These are phyloP conservation scores for Sipha maydis DNA, from an alignment of 2,888 invertebrate species.

Conservation along the genomic window DNA sequence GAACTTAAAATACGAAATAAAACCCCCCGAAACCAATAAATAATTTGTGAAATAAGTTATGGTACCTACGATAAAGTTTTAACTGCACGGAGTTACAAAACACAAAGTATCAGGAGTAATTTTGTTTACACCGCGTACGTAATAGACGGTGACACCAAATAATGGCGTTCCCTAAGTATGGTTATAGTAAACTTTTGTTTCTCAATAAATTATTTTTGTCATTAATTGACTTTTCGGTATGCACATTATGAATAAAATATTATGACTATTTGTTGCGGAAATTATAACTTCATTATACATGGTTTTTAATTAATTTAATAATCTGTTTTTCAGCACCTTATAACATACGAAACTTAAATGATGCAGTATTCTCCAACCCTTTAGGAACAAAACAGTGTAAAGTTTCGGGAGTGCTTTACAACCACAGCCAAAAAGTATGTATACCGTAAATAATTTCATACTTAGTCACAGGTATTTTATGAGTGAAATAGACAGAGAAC, in stretches of 20 bases:
- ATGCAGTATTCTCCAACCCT: constrained; percentile 45
- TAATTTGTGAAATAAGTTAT: not conserved
- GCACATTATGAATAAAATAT: not conserved
- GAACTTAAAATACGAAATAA: not conserved
- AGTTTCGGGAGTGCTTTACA: constrained; percentile 54
- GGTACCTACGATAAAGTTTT: not conserved
- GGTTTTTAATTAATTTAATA: not conserved
- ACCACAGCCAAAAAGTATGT: constrained; percentile 51
- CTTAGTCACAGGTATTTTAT: too few species aligned
- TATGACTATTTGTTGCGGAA: not conserved
- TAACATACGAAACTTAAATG: constrained; percentile 41
- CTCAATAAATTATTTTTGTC: not conserved
- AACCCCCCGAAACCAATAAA: not conserved
- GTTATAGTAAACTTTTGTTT: constrained; percentile 9
- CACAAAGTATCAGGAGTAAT: not conserved
- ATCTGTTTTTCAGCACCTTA: constrained; percentile 43
- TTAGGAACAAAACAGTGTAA: constrained; percentile 55
- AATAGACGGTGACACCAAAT: constrained; percentile 15
- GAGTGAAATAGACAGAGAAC: too few species aligned
- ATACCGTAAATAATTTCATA: not conserved
- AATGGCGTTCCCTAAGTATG: not conserved
- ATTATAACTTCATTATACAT: not conserved
- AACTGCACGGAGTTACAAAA: not conserved
- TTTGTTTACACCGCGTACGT: not conserved
- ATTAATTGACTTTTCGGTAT: not conserved